Conservation (phyloP, 2,797 vertebrate species). For the Anguilla marmorata region DNA sequence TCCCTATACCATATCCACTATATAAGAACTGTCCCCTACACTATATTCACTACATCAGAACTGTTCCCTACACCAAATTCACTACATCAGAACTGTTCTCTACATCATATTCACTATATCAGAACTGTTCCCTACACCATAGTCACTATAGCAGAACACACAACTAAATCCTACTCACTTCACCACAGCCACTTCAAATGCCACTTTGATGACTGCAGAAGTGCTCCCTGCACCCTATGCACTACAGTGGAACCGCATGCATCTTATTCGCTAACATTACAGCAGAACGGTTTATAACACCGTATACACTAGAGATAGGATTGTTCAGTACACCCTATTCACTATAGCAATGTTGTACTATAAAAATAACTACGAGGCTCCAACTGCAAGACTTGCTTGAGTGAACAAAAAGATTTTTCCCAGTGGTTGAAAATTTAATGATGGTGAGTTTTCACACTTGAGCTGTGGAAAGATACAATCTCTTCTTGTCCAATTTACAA, state of each 20-base stretch:
- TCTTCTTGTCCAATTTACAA: neutral
- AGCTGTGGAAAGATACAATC: neutral
- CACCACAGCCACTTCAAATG: too few relatives aligned
- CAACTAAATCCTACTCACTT: too few relatives aligned
- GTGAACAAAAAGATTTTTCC: neutral
- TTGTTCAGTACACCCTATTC: neutral
- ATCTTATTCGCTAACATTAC: neutral
- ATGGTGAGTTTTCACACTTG: neutral
- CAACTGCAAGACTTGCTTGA: neutral
- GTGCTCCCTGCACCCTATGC: neutral
- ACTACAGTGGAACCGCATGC: neutral
- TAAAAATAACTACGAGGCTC: neutral
- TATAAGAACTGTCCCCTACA: neutral
- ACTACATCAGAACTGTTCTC: neutral
- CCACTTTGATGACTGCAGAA: neutral
- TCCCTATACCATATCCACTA: neutral
- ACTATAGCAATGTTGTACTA: neutral
- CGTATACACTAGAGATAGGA: neutral
- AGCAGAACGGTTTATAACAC: neutral
- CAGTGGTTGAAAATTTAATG: neutral
- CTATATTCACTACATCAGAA: neutral
- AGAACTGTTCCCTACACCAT: neutral
- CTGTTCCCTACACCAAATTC: neutral
- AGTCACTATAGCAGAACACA: neutral
- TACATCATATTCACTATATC: too few relatives aligned